These are phyloP conservation scores for Athripsodes cinereus DNA, from an alignment of 2,888 invertebrate genomes.

Conservation along the genomic window DNA sequence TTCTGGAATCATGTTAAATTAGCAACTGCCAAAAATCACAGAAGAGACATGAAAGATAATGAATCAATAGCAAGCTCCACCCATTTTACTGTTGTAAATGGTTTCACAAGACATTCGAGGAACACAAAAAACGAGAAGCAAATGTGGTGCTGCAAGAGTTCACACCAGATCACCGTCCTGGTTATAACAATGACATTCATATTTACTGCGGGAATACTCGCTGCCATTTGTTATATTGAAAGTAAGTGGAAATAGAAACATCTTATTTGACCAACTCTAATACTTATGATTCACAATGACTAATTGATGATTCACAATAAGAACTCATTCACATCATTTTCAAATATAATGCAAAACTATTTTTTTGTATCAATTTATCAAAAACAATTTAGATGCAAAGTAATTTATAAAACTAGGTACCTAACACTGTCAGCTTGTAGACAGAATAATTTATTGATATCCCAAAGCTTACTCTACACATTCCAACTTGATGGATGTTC, in stretches of 20 bases:
- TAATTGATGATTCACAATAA: no score
- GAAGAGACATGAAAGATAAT: constrained; percentile 45
- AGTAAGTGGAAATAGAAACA: constrained; percentile 58
- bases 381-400: no score
- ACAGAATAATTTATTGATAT: no score
- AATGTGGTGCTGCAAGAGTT: constrained; percentile 66
- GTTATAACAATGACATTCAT: constrained; percentile 77
- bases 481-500: no score
- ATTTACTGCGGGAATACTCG: constrained; percentile 72
- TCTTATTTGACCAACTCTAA: no score
- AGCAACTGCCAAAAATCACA: constrained; percentile 22
- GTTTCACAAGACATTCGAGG: constrained; percentile 57
- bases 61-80: constrained; percentile 78
- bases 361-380: no score
- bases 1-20: constrained; percentile 47
- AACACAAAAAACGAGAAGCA: constrained; percentile 54
- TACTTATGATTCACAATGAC: no score
- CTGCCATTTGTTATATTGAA: constrained; percentile 77
- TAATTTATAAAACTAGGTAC: no score
- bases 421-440: no score
- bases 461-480: no score
- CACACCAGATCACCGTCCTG: constrained; percentile 74
- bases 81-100: constrained; percentile 82
- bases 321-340: no score
- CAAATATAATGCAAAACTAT: no score